Evolutionary conservation across 2,797 vertebrate species (phyloP), one percentile per base, ranked within the genome.

Genomic region (Avahi laniger): DNA sequence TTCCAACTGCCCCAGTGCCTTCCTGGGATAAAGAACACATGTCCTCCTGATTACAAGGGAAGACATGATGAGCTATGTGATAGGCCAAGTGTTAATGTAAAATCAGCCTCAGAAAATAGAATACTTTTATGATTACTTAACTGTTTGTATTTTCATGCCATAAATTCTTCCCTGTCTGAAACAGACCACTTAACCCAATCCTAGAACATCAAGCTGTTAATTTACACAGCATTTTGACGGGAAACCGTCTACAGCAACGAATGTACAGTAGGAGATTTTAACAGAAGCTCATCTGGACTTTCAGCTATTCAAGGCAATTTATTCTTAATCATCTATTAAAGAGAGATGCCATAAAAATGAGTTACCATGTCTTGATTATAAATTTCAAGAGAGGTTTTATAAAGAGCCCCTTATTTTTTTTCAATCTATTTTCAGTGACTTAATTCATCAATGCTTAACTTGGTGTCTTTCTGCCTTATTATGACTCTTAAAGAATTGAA

Each of bases 11-110:
- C 75, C 26, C 24, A 14, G 41, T 57, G 95, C 82, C 95, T 95
- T 94, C 94, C 63, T 75, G 48, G 95, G 97, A 98, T 97, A 98
- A 98, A 94, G 92, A 97, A 94, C 95, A 96, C 81, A 95, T 97
- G 98, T 96, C 87, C 69, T 94, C 94, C 93, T 93, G 97, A 86
- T 94, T 97, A 85, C 78, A 91, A 92, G 95, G 75, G 35, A 94
- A 91, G 92, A 93, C 65, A 78, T 28, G 94, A 97, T 59, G 75
- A 90, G 82, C 96, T 94, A 48, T 88, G 65, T 20, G 87, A 95
- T 91, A 92, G 96, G 86, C 91, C 93, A 94, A 91, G 89, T 96
- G 93, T 82, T 95, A 92, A 97, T 87, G 83, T 94, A 89, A 95
- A 93, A 96, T 89, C 80, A 94, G 81, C 91, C 72, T 93, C 78